These are phyloP conservation scores for Ariopsis seemanni DNA, from an alignment of 2,113 vertebrate species.

Conservation along the genomic window DNA sequence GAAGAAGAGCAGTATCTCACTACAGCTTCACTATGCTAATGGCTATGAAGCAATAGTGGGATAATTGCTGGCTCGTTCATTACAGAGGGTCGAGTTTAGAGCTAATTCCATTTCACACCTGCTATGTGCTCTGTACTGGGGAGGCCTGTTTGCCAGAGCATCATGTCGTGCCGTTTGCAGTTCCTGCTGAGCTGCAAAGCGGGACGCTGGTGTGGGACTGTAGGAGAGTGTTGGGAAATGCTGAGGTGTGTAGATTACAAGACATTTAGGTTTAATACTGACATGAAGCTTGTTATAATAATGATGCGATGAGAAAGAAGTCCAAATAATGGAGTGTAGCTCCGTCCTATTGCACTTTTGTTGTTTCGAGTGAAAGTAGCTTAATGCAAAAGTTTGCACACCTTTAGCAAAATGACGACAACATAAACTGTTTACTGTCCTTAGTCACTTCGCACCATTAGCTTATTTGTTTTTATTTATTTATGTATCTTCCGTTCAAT, in stretches of 20 bases:
- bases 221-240: constrained; percentile 15
- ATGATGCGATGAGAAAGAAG: background rate
- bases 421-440: too few species aligned
- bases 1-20: constrained; percentile 31
- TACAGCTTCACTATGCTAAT: constrained; percentile 61
- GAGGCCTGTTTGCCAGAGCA: constrained; percentile 28
- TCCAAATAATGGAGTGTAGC: background rate
- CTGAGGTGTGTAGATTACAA: background rate
- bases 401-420: background rate
- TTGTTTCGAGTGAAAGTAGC: background rate
- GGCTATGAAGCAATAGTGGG: constrained; percentile 58
- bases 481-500: too few species aligned
- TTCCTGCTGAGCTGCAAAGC: constrained; percentile 42
- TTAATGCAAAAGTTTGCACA: background rate
- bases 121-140: constrained; percentile 38
- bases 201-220: background rate
- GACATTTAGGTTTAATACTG: background rate
- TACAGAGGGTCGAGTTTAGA: constrained; percentile 59
- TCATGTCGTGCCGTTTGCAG: constrained; percentile 38
- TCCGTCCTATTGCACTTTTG: too few species aligned
- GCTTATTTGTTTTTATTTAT: too few species aligned
- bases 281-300: background rate
- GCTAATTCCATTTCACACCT: constrained; percentile 68
- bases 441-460: too few species aligned
- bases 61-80: constrained; percentile 63